Conservation (phyloP, 23 tunicate species). For the Phallusia fumigata region DNA sequence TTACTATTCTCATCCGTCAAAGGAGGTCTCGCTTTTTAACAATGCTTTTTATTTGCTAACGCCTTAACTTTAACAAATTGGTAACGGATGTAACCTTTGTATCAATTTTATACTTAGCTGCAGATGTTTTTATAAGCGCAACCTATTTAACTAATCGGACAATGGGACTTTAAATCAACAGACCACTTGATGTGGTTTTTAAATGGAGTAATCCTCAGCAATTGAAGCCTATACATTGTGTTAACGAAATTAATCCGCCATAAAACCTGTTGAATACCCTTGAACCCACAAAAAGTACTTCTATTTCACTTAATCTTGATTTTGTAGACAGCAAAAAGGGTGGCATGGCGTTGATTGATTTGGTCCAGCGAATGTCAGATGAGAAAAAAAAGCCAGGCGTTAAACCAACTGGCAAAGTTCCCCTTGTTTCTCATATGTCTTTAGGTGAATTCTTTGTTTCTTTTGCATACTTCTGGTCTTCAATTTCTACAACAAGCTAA, state of each 20-base stretch:
- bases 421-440: background rate
- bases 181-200: background rate
- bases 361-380: background rate
- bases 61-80: no score
- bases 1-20: background rate
- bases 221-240: background rate
- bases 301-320: background rate
- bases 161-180: conserved; percentile 1
- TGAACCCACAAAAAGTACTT: background rate
- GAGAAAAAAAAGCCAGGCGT: background rate
- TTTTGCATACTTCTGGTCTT: background rate
- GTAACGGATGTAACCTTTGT: background rate
- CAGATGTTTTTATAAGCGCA: background rate
- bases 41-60: background rate
- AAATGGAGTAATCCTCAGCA: background rate
- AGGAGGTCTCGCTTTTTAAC: background rate
- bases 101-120: background rate
- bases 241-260: background rate
- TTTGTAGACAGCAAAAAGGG: background rate
- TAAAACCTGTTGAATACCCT: background rate
- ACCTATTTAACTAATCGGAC: background rate
- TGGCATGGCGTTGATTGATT: background rate
- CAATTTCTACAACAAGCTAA: no score
- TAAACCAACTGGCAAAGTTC: background rate
- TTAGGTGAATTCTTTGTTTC: background rate